Percentiles rank a stretch among this genome's conserved stretches.
Evolutionary conservation across 1,140 invertebrate species (phyloP).

Genomic region (Sipha flava): DNA sequence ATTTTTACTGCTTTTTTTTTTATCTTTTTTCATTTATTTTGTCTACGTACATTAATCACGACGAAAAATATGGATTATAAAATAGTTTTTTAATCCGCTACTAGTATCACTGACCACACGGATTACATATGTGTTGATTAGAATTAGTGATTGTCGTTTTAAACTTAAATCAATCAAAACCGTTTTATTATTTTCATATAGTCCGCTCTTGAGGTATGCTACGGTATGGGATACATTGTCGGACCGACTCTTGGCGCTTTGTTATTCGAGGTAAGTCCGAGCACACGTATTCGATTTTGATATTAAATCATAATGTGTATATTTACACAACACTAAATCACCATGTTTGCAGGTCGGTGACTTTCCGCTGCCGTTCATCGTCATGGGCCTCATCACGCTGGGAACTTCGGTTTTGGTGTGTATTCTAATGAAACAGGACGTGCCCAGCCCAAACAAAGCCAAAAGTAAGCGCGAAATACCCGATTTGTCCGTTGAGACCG

Average conservation of each 20-base stretch:
- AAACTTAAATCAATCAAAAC: too few species aligned
- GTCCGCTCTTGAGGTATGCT: conserved; percentile 55
- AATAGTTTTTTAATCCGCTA: too few species aligned
- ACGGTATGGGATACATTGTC: conserved; percentile 53
- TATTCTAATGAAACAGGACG: conserved; percentile 19
- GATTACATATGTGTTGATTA: too few species aligned
- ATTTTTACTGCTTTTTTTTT: too few species aligned
- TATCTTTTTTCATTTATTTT: too few species aligned
- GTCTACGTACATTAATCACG: too few species aligned
- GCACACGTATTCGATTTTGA: neutral
- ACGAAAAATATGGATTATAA: too few species aligned
- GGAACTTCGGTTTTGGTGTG: conserved; percentile 9
- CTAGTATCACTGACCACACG: too few species aligned
- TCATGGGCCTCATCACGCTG: conserved; percentile 46
- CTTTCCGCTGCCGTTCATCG: conserved; percentile 53
- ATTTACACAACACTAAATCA: neutral
- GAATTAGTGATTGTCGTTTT: too few species aligned
- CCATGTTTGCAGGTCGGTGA: conserved; percentile 46
- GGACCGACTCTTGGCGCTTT: conserved; percentile 51
- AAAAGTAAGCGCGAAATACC: neutral
- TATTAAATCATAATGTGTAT: neutral
- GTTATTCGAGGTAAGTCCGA: conserved; percentile 44
- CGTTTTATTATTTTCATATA: conserved; percentile 38
- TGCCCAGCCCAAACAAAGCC: conserved; percentile 8
- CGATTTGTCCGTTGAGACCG: neutral